phyloP scores from a whole-genome alignment of 2,888 invertebrate species.

The Busseola fusca region DNA sequence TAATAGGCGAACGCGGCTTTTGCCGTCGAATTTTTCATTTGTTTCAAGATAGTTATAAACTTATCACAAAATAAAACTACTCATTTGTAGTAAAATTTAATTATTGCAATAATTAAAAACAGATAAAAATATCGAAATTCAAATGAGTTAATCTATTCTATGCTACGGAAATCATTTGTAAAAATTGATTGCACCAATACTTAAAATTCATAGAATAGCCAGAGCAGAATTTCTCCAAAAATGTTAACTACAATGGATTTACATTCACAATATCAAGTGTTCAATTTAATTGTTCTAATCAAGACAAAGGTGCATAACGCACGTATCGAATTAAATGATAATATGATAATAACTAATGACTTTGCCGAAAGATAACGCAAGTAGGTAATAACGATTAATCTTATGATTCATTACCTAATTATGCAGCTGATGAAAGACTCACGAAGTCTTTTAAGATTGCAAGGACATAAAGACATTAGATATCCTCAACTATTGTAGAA shows the following conservation, averaged over 20 bases:
- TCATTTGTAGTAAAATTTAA: not conserved
- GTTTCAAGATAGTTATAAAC: not conserved
- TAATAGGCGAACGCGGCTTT: not conserved
- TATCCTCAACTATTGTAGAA: not conserved
- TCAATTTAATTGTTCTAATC: not conserved
- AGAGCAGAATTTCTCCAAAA: too few relatives aligned
- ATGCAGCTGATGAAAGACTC: not conserved
- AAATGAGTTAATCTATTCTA: not conserved
- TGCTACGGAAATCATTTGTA: not conserved
- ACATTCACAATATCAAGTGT: not conserved
- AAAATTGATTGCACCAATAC: not conserved
- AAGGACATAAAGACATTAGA: not conserved
- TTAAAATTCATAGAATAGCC: not conserved
- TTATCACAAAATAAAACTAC: not conserved
- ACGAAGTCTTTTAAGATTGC: not conserved
- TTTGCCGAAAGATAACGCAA: not conserved
- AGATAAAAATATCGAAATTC: not conserved
- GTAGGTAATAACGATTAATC: slow-evolving; percentile 7
- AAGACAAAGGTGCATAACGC: not conserved
- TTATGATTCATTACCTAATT: not conserved
- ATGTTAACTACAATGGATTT: too few relatives aligned
- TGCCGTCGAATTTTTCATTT: not conserved
- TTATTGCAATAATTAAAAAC: not conserved
- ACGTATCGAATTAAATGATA: slow-evolving; percentile 11
- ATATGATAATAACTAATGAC: not conserved